Evolutionary conservation across 2,888 invertebrate species (phyloP).

Genomic region (Torymus aiolomorphi): DNA sequence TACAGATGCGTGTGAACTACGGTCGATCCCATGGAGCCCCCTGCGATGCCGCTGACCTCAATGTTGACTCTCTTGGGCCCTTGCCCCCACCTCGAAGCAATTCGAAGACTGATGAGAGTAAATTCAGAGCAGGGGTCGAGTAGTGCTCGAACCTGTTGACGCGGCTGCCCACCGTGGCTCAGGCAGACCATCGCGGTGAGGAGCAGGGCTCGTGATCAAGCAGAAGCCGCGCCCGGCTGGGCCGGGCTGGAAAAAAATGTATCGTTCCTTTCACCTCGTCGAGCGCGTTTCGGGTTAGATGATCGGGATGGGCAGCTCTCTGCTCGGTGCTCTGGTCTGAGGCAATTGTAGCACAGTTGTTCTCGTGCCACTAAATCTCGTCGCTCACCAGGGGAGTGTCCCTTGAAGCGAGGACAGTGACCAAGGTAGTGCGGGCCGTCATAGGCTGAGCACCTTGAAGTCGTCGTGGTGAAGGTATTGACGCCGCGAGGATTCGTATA

Average conservation of each 20-base stretch:
- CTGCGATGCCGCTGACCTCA: neutral
- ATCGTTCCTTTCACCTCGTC: neutral
- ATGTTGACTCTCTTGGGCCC: neutral
- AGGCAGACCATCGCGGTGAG: neutral
- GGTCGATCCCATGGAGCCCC: neutral
- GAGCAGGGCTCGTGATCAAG: neutral
- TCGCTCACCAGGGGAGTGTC: neutral
- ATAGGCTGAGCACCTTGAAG: neutral
- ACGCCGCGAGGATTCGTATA: neutral
- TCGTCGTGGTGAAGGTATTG: neutral
- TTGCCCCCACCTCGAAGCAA: neutral
- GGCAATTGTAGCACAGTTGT: constrained; percentile 18
- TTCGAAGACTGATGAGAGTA: neutral
- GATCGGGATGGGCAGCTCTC: neutral
- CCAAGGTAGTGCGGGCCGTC: constrained; percentile 1
- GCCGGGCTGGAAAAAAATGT: neutral
- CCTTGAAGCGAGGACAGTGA: too few species aligned
- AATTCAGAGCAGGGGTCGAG: constrained; percentile 34
- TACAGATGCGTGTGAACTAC: constrained; percentile 1
- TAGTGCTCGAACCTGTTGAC: neutral
- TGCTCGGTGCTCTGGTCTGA: neutral
- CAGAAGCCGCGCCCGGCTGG: too few species aligned
- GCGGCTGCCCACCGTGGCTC: neutral
- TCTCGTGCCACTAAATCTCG: neutral
- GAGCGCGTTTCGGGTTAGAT: neutral